These are phyloP conservation scores for Myripristis jacobus DNA, from an alignment of 2,797 vertebrate species.

Conservation along the genomic window DNA sequence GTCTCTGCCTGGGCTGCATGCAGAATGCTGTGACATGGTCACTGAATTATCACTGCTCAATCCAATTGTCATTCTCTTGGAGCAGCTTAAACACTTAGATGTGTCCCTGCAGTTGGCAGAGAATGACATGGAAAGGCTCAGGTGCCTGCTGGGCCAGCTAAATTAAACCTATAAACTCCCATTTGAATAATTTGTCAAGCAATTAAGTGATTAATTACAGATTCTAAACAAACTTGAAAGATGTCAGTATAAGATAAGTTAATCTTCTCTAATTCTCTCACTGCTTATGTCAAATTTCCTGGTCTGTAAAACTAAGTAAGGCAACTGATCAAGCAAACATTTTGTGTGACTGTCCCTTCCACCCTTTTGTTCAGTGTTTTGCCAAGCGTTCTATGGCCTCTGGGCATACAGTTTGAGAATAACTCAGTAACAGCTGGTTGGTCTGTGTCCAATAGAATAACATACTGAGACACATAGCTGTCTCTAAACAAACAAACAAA, in stretches of 20 bases:
- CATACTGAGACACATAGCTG: too few species aligned
- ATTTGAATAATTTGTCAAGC: background rate
- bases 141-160: too few species aligned
- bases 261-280: background rate
- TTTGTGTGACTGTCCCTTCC: too few species aligned
- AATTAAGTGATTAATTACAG: background rate
- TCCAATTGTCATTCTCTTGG: background rate
- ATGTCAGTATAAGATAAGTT: background rate
- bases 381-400: too few species aligned
- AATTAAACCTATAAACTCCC: background rate
- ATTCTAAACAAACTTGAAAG: background rate
- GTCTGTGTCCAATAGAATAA: too few species aligned
- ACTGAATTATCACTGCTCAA: background rate
- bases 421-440: too few species aligned
- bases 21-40: background rate
- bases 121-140: background rate
- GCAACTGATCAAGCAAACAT: too few species aligned
- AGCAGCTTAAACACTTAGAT: background rate
- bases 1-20: background rate
- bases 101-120: background rate
- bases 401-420: too few species aligned
- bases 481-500: too few species aligned
- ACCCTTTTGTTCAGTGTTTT: too few species aligned
- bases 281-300: background rate
- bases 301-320: too few species aligned